Evolutionary conservation across 1,140 invertebrate species (phyloP).

Genomic region (Brachionus sp.): DNA sequence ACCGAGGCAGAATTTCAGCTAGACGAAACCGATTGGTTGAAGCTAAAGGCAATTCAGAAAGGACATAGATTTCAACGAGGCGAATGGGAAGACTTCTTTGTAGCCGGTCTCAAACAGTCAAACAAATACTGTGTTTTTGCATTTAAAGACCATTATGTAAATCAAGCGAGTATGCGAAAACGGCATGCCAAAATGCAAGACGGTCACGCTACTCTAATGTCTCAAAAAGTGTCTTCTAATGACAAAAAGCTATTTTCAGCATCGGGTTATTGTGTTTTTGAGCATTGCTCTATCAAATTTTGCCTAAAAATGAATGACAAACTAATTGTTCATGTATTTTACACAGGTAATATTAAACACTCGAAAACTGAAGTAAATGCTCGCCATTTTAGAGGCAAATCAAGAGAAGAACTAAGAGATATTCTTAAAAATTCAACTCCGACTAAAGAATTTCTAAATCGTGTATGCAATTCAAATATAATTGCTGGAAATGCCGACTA

Average conservation of each 20-base stretch:
- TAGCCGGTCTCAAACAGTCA: slow-evolving; percentile 13
- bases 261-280: slow-evolving; percentile 36
- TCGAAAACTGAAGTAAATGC: slow-evolving; percentile 4
- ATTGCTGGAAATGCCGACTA: slow-evolving; percentile 25
- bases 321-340: slow-evolving; percentile 11
- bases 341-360: slow-evolving; percentile 19
- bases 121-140: slow-evolving; percentile 45
- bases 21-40: not conserved
- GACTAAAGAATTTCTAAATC: not conserved
- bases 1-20: slow-evolving; percentile 15
- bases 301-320: slow-evolving; percentile 42
- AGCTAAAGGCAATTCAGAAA: slow-evolving; percentile 28
- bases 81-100: slow-evolving; percentile 45
- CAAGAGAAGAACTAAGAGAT: slow-evolving; percentile 32
- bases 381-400: slow-evolving; percentile 7
- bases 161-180: not conserved
- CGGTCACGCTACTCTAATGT: not conserved
- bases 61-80: slow-evolving; percentile 26
- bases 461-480: not conserved
- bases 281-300: slow-evolving; percentile 35
- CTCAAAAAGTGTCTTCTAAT: not conserved
- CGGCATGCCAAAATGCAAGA: slow-evolving; percentile 17
- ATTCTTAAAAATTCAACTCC: slow-evolving; percentile 34
- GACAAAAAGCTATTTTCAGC: slow-evolving; percentile 41
- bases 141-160: slow-evolving; percentile 42